Conservation (phyloP, 2,888 invertebrate genomes). For the Hirtodrosophila alboralis region DNA sequence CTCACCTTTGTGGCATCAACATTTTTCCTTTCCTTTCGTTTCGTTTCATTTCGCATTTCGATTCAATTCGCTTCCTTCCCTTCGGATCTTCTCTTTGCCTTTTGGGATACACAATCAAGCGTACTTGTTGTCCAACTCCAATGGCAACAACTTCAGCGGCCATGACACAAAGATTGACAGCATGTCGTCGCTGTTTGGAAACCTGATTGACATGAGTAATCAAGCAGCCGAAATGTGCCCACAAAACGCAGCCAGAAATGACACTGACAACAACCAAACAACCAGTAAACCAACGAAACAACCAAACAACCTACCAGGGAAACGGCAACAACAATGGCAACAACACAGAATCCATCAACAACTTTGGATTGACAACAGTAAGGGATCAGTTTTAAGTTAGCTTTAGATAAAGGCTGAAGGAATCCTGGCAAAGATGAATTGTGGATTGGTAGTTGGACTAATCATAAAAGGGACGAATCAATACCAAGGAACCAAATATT, state of each 20-base stretch:
- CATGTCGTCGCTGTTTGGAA: conserved; percentile 83
- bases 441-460: background rate
- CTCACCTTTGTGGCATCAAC: conserved; percentile 75
- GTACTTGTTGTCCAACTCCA: conserved; percentile 61
- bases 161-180: conserved; percentile 83
- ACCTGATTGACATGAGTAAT: conserved; percentile 84
- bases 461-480: conserved; percentile 7
- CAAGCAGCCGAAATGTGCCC: conserved; percentile 83
- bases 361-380: conserved; percentile 5
- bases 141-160: conserved; percentile 61
- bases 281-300: conserved; percentile 26
- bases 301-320: conserved; percentile 20
- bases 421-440: conserved; percentile 7
- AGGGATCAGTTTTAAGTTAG: conserved; percentile 18
- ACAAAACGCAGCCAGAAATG: conserved; percentile 79
- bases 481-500: background rate
- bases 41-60: conserved; percentile 19
- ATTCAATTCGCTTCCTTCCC: conserved; percentile 29
- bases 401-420: conserved; percentile 4
- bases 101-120: conserved; percentile 68
- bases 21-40: conserved; percentile 36
- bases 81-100: conserved; percentile 36
- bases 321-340: conserved; percentile 14
- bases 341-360: conserved; percentile 15
- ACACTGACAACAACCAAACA: conserved; percentile 68